Percentiles rank a stretch among this genome's conserved stretches.
Conservation (phyloP, 2,888 invertebrate species). For the Selenia dentaria region DNA sequence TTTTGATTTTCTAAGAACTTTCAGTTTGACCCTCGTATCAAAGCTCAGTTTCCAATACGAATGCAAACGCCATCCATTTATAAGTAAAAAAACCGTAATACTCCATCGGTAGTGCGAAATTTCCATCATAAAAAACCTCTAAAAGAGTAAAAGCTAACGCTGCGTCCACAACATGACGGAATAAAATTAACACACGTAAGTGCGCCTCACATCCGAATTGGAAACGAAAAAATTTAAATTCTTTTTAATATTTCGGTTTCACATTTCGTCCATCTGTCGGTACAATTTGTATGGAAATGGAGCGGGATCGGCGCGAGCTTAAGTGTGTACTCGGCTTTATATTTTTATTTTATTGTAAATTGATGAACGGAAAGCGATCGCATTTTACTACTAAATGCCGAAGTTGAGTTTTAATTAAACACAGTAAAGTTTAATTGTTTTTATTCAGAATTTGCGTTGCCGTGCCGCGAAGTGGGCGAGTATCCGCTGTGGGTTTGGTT, state of each 20-base stretch:
- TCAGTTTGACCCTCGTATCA: too few species aligned
- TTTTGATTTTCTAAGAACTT: too few species aligned
- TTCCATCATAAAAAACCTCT: background rate
- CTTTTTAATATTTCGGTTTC: slow-evolving; percentile 25
- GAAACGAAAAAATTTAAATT: slow-evolving; percentile 25
- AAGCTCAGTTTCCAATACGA: background rate
- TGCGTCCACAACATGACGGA: slow-evolving; percentile 5
- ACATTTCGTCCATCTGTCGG: slow-evolving; percentile 21
- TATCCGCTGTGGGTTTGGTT: too few species aligned
- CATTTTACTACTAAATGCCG: slow-evolving; percentile 20
- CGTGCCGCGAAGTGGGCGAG: too few species aligned
- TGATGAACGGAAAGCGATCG: slow-evolving; percentile 30
- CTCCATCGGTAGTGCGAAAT: background rate
- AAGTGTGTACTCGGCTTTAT: slow-evolving; percentile 26
- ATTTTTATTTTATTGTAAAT: slow-evolving; percentile 33
- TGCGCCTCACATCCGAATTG: slow-evolving; percentile 1
- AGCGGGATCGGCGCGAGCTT: slow-evolving; percentile 7
- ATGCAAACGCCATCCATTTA: slow-evolving; percentile 9
- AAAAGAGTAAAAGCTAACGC: slow-evolving; percentile 10
- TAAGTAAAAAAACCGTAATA: slow-evolving; percentile 10
- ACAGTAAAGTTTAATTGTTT: slow-evolving; percentile 31
- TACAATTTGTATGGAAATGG: slow-evolving; percentile 36
- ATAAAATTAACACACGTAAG: slow-evolving; percentile 8
- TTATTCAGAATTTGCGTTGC: slow-evolving; percentile 13
- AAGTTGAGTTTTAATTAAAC: slow-evolving; percentile 30